A percentile compares a stretch with the other conserved stretches of the same genome.
phyloP scores from a whole-genome alignment of 2,113 vertebrate species.

The Engraulis encrasicolus region DNA sequence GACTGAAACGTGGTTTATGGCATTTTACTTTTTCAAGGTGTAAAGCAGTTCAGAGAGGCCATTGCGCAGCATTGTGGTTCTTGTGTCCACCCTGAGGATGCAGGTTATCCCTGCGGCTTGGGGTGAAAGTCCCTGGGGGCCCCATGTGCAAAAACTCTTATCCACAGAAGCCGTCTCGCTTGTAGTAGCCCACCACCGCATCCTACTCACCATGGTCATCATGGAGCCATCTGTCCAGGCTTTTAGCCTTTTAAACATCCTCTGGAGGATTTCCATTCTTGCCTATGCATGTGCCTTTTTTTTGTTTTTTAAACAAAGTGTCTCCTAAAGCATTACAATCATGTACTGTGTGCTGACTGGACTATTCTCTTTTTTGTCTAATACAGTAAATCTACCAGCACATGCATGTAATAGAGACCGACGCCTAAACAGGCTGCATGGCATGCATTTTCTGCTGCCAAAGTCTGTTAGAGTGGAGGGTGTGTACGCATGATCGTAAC shows the following conservation, averaged over 20 bases:
- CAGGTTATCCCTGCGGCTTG: not conserved
- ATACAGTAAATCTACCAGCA: not conserved
- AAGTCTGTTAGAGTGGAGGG: constrained; percentile 18
- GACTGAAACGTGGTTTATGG: not conserved
- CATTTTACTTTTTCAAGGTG: not conserved
- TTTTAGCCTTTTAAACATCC: not conserved
- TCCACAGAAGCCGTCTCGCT: not conserved
- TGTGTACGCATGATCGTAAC: too few species aligned
- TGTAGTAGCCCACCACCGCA: not conserved
- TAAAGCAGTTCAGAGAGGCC: not conserved
- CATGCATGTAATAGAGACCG: not conserved
- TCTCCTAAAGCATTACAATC: not conserved
- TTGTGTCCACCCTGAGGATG: not conserved
- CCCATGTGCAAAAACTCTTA: constrained; percentile 2
- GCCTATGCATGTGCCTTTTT: too few species aligned
- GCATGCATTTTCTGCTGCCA: not conserved
- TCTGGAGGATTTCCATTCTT: not conserved
- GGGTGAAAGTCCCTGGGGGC: not conserved
- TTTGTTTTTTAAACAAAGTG: not conserved
- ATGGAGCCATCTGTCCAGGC: not conserved
- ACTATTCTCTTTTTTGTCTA: too few species aligned
- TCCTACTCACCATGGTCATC: not conserved
- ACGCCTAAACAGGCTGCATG: not conserved
- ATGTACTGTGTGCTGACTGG: not conserved
- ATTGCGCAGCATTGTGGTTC: not conserved